Percentiles rank a stretch among this genome's conserved stretches.
phyloP scores from a whole-genome alignment of 2,797 vertebrate species.

The Gallirallus australis region DNA sequence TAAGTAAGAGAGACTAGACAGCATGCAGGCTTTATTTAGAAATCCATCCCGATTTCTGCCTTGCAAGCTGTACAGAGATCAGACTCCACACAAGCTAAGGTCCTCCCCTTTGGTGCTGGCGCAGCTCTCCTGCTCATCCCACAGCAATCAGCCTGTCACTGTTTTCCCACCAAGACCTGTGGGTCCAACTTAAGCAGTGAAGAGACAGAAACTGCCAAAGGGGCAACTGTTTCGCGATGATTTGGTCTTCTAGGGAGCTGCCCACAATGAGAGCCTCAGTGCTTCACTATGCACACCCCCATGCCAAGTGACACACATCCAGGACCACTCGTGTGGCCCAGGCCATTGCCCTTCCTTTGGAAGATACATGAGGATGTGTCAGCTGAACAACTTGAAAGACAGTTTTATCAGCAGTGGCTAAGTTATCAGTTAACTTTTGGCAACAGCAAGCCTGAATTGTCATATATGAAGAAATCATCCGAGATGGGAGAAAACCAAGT shows the following conservation, averaged over 20 bases:
- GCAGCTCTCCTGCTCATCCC: not conserved
- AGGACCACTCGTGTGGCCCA: not conserved
- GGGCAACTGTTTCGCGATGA: not conserved
- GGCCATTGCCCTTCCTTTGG: not conserved
- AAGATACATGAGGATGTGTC: not conserved
- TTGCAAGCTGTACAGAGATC: slow-evolving; percentile 11
- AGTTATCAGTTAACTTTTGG: not conserved
- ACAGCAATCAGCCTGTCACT: not conserved
- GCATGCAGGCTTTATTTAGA: slow-evolving; percentile 27
- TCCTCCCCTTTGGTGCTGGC: not conserved
- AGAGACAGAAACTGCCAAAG: not conserved
- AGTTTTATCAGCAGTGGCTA: not conserved
- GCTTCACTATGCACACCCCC: not conserved
- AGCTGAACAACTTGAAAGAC: not conserved
- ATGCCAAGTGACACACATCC: not conserved
- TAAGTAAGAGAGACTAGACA: slow-evolving; percentile 13
- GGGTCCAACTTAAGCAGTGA: not conserved
- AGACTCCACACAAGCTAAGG: not conserved
- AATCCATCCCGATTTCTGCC: slow-evolving; percentile 34
- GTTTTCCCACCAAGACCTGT: not conserved
- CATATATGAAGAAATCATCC: not conserved
- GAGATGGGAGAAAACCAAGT: not conserved
- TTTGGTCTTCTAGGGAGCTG: not conserved
- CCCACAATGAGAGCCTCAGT: fast-evolving
- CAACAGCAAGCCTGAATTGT: not conserved